A percentile compares a stretch with the other conserved stretches of the same genome.
These are phyloP conservation scores for Melanargia galathea DNA, from an alignment of 2,888 invertebrate species.

Conservation along the genomic window DNA sequence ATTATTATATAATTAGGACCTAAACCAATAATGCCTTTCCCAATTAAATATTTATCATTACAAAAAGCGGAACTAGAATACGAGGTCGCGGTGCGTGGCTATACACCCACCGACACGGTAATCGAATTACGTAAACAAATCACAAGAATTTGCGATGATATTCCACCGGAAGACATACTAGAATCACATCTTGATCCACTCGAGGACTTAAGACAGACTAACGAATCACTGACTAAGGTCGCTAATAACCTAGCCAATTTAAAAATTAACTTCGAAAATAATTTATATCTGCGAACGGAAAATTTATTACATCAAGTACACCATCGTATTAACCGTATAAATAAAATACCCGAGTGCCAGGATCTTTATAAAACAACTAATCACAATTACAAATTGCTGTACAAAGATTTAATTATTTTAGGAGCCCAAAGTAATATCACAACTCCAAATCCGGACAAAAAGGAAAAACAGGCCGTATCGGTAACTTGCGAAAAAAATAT, in stretches of 20 bases:
- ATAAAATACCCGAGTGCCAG: not conserved
- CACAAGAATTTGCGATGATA: no score
- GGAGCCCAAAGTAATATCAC: not conserved
- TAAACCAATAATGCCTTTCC: no score
- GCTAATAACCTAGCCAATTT: not conserved
- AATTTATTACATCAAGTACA: not conserved
- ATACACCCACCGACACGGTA: no score
- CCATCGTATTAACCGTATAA: not conserved
- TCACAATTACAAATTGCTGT: not conserved
- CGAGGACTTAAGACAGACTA: not conserved
- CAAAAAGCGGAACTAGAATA: no score
- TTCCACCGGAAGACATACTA: no score
- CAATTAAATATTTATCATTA: no score
- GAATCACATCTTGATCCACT: not conserved
- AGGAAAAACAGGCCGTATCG: not conserved
- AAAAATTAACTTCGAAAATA: not conserved
- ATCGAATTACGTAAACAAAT: no score
- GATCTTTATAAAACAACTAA: not conserved
- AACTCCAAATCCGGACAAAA: not conserved
- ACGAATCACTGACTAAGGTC: not conserved
- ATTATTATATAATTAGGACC: no score
- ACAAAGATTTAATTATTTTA: not conserved
- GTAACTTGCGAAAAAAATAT: not conserved
- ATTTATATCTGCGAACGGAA: not conserved
- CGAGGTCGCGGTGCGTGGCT: no score